phyloP scores from a whole-genome alignment of 2,888 invertebrate species.

The Pogonocherus hispidulus region DNA sequence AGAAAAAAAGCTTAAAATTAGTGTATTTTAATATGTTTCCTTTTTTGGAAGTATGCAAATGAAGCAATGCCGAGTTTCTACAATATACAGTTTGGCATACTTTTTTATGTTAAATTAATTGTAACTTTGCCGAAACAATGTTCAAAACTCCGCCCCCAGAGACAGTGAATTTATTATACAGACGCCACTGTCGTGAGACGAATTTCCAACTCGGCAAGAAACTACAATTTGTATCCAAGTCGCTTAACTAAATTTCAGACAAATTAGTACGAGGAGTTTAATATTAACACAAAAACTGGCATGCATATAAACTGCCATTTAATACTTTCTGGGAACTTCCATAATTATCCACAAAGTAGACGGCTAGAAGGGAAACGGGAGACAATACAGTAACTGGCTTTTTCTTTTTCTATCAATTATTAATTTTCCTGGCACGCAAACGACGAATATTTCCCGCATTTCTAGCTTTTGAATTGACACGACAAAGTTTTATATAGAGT shows the following conservation, averaged over 20 bases:
- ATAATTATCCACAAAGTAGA: conserved; percentile 16
- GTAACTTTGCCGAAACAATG: background rate
- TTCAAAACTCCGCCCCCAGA: background rate
- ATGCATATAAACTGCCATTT: conserved; percentile 9
- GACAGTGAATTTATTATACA: background rate
- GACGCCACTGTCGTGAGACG: background rate
- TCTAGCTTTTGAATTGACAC: background rate
- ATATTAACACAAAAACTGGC: background rate
- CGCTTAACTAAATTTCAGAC: conserved; percentile 1
- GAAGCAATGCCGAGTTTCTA: no score
- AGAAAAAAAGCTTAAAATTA: no score
- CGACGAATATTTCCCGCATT: conserved; percentile 28
- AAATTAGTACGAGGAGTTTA: conserved; percentile 12
- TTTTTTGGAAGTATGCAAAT: no score
- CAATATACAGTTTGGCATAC: no score
- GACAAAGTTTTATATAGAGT: background rate
- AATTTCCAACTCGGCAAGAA: conserved; percentile 1
- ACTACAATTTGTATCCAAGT: background rate
- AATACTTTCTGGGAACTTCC: conserved; percentile 10
- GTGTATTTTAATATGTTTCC: no score
- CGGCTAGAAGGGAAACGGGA: conserved; percentile 14
- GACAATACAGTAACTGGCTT: conserved; percentile 18
- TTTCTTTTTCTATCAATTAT: conserved; percentile 38
- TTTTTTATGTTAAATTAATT: background rate
- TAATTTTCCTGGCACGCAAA: conserved; percentile 37